These are phyloP conservation scores for Triplophysa yarkandensis DNA, from an alignment of 2,797 vertebrate species.

Conservation along the genomic window DNA sequence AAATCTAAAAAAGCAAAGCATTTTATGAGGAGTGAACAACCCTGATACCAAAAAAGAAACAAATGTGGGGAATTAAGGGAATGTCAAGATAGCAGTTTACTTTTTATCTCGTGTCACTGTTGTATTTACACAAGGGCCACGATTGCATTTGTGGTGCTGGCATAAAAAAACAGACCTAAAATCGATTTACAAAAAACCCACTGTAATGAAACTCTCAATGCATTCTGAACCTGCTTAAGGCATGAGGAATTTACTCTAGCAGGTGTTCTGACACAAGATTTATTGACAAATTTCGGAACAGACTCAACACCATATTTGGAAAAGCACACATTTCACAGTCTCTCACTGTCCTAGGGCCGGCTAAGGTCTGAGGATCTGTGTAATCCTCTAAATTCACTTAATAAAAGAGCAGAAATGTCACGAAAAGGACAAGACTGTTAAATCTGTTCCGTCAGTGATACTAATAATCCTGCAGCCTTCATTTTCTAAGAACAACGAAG, in stretches of 20 bases:
- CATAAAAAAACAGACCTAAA: constrained; percentile 11
- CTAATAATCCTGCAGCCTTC: not conserved
- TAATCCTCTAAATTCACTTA: not conserved
- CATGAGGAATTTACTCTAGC: not conserved
- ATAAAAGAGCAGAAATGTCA: not conserved
- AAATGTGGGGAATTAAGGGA: constrained; percentile 5
- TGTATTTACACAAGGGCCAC: not conserved
- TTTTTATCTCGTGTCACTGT: not conserved
- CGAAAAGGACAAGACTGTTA: not conserved
- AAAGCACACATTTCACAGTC: not conserved
- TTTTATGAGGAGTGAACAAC: not conserved
- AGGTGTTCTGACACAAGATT: constrained; percentile 9
- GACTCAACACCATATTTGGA: not conserved
- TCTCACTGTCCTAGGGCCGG: not conserved
- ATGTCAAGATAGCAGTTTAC: not conserved
- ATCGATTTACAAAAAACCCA: not conserved
- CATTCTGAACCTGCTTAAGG: not conserved
- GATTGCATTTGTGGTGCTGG: not conserved
- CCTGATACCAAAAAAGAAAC: constrained; percentile 3
- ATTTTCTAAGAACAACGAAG: constrained; percentile 12
- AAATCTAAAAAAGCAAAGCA: not conserved
- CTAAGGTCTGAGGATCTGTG: not conserved
- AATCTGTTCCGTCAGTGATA: not conserved
- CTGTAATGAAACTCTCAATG: not conserved
- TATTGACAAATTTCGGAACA: constrained; percentile 6